Conservation (phyloP, 92 coral and sea anemone species). For the Palythoa caribaeorum region DNA sequence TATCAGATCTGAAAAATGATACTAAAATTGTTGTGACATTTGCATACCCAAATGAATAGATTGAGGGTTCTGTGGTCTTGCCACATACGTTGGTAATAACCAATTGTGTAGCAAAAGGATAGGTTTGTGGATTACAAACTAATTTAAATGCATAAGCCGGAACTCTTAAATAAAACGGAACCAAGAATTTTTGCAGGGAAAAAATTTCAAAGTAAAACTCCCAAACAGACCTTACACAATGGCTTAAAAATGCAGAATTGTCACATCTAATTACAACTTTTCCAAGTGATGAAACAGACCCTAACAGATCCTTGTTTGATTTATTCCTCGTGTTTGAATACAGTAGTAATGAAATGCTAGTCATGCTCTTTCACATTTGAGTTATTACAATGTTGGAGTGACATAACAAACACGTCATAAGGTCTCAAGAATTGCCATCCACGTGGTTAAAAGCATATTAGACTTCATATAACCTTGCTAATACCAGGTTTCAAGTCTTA, state of each 20-base stretch:
- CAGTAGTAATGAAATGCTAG: conserved; percentile 29
- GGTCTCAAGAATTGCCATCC: neutral
- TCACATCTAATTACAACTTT: neutral
- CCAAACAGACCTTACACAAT: conserved; percentile 7
- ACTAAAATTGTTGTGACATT: conserved; percentile 29
- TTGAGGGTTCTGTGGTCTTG: neutral
- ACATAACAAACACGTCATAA: neutral
- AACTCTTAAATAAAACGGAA: neutral
- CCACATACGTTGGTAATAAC: conserved; percentile 5
- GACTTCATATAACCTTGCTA: neutral
- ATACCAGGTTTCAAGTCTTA: neutral
- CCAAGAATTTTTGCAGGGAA: neutral
- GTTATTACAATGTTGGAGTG: conserved; percentile 19
- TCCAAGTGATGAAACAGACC: conserved; percentile 18
- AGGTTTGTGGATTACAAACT: neutral
- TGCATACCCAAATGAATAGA: neutral
- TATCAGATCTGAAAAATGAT: conserved; percentile 12
- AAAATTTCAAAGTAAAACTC: neutral
- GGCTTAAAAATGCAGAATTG: neutral
- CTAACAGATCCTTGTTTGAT: conserved; percentile 38
- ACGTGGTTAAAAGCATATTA: neutral
- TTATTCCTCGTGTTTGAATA: conserved; percentile 38
- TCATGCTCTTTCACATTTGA: conserved; percentile 25
- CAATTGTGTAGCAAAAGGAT: neutral
- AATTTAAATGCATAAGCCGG: neutral